Evolutionary conservation across 2,113 vertebrate species (phyloP), one percentile per base, ranked within the genome.

Genomic region (Peromyscus leucopus): DNA sequence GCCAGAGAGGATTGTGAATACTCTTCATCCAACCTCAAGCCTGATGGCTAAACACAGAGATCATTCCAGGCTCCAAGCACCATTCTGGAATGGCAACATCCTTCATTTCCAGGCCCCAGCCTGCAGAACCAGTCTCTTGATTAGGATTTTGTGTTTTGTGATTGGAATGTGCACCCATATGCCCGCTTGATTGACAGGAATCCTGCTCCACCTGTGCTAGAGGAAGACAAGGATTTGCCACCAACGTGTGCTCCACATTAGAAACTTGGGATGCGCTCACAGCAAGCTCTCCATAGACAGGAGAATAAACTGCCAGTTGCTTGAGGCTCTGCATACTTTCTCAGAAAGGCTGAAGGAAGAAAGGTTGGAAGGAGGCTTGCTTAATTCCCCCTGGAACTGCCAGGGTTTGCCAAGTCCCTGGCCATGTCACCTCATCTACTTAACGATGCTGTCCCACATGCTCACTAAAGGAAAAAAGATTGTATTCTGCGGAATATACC

Each of bases 191-290:
- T 19, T n/a, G 33, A 63, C 21, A 10, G 2, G 8, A 7, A 19
- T 63, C 26, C 51, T 2, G 0, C 21, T 3, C 7, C 75, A 8
- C 79, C 22, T 21, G 57, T 0, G 15, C 17, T 15, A 31, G 6
- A 0, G 6, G n/a, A 67, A 65, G 86, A n/a, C n/a, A 15, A 11
- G 46, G 26, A 11, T 1, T 15, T 0, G 0, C 11, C 6, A 19
- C 51, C 65, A 33, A 36, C 21, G 39, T 21, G n/a, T 55, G n/a
- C 42, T 57, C 6, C 0, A 31, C 2, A 0, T 33, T 12, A 4
- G 24, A 3, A 51, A 36, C 46, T 46, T 7, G 39, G 7, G 33
- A 26, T 19, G 28, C 17, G 11, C 1, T 1, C 1, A 4, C 0
- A 15, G 80, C 65, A 46, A 48, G 59, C 10, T 19, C 59, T 33